phyloP scores from a whole-genome alignment of 2,113 vertebrate genomes.

The Vulpes lagopus region DNA sequence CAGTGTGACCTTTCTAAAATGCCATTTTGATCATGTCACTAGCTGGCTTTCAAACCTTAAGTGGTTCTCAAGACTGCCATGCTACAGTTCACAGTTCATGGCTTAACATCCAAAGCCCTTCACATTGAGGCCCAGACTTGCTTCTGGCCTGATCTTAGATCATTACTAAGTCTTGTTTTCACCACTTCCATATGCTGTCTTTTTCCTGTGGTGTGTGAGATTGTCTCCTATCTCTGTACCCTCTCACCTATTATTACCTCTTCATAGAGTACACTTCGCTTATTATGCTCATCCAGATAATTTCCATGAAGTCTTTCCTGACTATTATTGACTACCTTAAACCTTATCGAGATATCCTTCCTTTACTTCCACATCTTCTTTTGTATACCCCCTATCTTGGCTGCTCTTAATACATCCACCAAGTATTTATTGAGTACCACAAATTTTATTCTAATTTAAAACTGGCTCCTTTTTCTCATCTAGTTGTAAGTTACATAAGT shows the following conservation, averaged over 20 bases:
- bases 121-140: neutral
- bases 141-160: conserved; percentile 32
- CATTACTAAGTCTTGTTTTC: neutral
- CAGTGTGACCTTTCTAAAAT: conserved; percentile 81
- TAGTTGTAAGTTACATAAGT: neutral
- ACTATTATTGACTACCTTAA: neutral
- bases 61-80: conserved; percentile 74
- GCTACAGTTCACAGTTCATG: conserved; percentile 75
- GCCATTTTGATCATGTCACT: conserved; percentile 75
- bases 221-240: neutral
- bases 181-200: neutral
- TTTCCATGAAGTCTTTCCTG: neutral
- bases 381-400: neutral
- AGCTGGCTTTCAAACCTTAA: conserved; percentile 70
- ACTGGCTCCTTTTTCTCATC: neutral
- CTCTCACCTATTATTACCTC: neutral
- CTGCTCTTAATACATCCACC: neutral
- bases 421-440: neutral
- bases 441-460: neutral
- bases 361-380: neutral
- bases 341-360: neutral
- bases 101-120: conserved; percentile 60
- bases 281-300: neutral
- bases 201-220: neutral
- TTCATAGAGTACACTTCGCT: neutral